Base-by-base conservation (phyloP, 2,888 invertebrate species). In the Hipparchia sbordonii region DNA sequence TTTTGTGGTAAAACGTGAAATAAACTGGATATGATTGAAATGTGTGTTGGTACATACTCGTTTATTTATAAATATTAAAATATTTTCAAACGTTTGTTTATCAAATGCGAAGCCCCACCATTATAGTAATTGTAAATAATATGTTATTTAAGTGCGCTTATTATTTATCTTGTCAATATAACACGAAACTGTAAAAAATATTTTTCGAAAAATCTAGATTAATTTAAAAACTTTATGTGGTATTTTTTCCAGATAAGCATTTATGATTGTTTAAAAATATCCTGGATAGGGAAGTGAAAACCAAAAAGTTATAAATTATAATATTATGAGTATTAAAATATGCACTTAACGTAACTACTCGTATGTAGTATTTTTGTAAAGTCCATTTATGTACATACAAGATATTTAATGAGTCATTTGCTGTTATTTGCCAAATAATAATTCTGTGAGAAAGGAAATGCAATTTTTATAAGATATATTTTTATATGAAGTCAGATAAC, bases 1-100 rank as follows among this genome's bases (percentile, higher is more conserved):
- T 85, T 86, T 84, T 82, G 78, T 73, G 79, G 70, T 72, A 78
- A 72, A 70, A 71, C 9, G 72, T 33, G 71, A 78, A 73, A 69
- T 71, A 12, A 71, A 23, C 52, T 65, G 73, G 69, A 67, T 52
- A 66, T 33, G 67, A 46, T 61, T 65, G 65, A 67, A 70, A 61
- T 39, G 51, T 63, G 65, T 10, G 60, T 73, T 73, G 70, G 2
- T 67, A 56, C 13, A 33, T 54, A 13, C 48, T 48, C n/a, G 13
- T 52, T 52, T 33, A 12, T 65, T 10, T 60, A 39, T 33, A 13
- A 51, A 45, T 39, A 45, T 2, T 63, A 12, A 23, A 12, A 60
- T 39, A 33, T 39, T 12, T 23, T 33, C 33, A 33, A 33, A 57
- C 12, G 65, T 73, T 76, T 74, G 71, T 69, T 74, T 60, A 70